Conservation (phyloP, 30 jellyfish, hydroid and myxozoan genomes). For the Aurelia sp. region DNA sequence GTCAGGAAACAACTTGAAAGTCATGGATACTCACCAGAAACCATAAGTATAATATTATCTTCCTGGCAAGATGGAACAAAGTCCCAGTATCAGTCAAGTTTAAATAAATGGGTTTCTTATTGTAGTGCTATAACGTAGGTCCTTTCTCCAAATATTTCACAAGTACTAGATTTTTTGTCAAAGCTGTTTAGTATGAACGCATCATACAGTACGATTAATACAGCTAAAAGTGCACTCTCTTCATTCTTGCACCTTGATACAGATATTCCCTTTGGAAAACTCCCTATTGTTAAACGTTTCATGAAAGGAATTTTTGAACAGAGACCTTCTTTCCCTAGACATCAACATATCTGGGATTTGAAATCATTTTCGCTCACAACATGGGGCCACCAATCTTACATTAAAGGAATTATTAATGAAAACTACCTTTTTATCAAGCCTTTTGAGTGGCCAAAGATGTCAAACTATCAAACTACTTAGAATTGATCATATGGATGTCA, state of each 20-base stretch:
- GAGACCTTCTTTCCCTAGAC: conserved; percentile 9
- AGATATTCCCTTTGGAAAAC: conserved; percentile 8
- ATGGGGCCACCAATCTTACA: not conserved
- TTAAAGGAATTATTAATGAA: conserved; percentile 11
- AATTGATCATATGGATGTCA: conserved; percentile 24
- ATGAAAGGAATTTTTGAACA: not conserved
- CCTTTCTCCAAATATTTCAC: not conserved
- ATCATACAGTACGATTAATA: conserved; percentile 1
- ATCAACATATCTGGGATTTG: not conserved
- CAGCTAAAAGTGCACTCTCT: not conserved
- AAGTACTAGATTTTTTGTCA: conserved; percentile 6
- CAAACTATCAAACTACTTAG: conserved; percentile 20
- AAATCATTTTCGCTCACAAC: not conserved
- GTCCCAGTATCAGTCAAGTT: not conserved
- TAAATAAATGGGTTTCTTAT: conserved; percentile 6
- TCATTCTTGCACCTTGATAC: not conserved
- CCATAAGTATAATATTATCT: conserved; percentile 11
- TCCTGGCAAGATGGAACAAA: conserved; percentile 18
- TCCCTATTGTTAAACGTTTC: conserved; percentile 1
- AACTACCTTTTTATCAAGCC: conserved; percentile 19
- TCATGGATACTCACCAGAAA: not conserved
- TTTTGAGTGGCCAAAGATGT: conserved; percentile 56
- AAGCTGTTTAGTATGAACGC: not conserved
- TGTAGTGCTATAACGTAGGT: not conserved
- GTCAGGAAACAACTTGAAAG: conserved; percentile 1